Evolutionary conservation across 1,140 invertebrate genomes (phyloP).

Genomic region (Cydia pomonella): DNA sequence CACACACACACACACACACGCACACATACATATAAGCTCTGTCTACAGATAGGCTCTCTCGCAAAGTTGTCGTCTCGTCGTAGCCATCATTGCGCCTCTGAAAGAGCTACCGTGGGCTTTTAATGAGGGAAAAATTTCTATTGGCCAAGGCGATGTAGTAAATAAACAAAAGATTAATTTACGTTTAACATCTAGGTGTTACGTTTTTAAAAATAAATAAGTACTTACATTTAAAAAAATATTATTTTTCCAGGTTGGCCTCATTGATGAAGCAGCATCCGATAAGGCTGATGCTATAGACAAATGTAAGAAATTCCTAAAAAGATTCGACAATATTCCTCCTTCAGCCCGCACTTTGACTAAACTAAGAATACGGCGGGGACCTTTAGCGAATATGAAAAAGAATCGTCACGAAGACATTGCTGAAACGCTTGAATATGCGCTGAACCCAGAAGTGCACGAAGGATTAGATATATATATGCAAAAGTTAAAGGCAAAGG

Average conservation of each 20-base stretch:
- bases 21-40: too few relatives aligned
- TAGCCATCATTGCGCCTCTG: too few relatives aligned
- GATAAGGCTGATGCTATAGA: conserved; percentile 84
- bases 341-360: conserved; percentile 81
- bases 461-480: conserved; percentile 84
- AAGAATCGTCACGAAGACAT: conserved; percentile 82
- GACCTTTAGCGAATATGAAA: conserved; percentile 78
- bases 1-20: too few relatives aligned
- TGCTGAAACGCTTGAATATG: conserved; percentile 79
- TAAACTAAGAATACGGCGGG: conserved; percentile 82
- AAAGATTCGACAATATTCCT: conserved; percentile 82
- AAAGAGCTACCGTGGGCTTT: too few relatives aligned
- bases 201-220: background rate
- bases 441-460: conserved; percentile 83
- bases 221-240: background rate
- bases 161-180: too few relatives aligned
- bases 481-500: conserved; percentile 39
- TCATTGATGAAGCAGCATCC: conserved; percentile 88
- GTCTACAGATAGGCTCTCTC: too few relatives aligned
- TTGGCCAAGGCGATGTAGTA: too few relatives aligned
- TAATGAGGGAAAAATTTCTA: too few relatives aligned
- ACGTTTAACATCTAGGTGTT: too few relatives aligned
- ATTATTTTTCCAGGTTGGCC: conserved; percentile 76
- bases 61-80: too few relatives aligned
- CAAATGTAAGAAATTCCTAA: conserved; percentile 84